These are phyloP conservation scores for Drosophila tani DNA, from an alignment of 1,140 invertebrate species.

Conservation along the genomic window DNA sequence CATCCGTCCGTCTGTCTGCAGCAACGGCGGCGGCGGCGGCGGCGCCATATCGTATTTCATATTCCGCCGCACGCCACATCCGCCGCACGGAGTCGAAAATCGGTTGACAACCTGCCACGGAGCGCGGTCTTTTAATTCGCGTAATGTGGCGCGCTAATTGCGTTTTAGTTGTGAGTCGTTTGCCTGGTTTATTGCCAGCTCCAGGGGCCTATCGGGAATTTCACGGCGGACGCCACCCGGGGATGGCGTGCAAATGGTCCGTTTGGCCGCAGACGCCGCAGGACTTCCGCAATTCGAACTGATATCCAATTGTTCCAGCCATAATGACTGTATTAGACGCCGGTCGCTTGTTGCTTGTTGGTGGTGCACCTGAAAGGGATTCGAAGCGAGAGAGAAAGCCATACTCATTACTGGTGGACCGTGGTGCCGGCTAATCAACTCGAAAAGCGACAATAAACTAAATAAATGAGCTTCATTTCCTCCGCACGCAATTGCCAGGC, in stretches of 20 bases:
- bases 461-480: conserved; percentile 64
- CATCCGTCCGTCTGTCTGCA: conserved; percentile 30
- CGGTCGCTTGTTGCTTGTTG: conserved; percentile 25
- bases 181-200: conserved; percentile 11
- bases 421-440: conserved; percentile 61
- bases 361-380: conserved; percentile 26
- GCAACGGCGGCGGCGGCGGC: neutral
- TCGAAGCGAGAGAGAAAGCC: neutral
- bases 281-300: conserved; percentile 69
- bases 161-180: conserved; percentile 59
- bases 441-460: conserved; percentile 47
- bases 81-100: conserved; percentile 23
- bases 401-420: conserved; percentile 30
- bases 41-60: conserved; percentile 59
- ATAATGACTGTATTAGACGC: conserved; percentile 64
- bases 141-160: conserved; percentile 68
- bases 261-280: conserved; percentile 58
- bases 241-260: conserved; percentile 66
- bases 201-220: conserved; percentile 24
- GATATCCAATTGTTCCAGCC: conserved; percentile 58
- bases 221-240: conserved; percentile 2
- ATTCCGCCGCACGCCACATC: conserved; percentile 15
- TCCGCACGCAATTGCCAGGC: conserved; percentile 46
- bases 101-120: conserved; percentile 21
- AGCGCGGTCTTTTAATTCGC: conserved; percentile 52